Percentiles rank a stretch among this genome's conserved stretches.
These are phyloP conservation scores for Agrenia bidenticulata DNA, from an alignment of 2,888 invertebrate species.

Conservation along the genomic window DNA sequence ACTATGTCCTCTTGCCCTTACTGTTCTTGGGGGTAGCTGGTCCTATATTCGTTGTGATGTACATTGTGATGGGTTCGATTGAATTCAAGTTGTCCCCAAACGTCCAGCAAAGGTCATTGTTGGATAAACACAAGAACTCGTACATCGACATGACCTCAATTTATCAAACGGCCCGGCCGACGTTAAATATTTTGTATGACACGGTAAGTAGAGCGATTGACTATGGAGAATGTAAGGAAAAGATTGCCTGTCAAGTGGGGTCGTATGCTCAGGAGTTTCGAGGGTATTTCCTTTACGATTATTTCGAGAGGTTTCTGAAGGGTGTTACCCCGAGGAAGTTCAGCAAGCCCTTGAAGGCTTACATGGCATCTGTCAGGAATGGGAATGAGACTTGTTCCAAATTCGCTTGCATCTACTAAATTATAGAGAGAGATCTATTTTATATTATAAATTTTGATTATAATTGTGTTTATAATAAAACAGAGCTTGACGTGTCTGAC, in stretches of 20 bases:
- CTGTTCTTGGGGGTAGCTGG: constrained; percentile 24
- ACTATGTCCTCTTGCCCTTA: constrained; percentile 33
- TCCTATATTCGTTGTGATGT: constrained; percentile 37
- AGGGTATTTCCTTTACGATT: not conserved
- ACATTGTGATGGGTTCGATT: constrained; percentile 29
- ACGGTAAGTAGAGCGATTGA: not conserved
- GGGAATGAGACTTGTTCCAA: too few species aligned
- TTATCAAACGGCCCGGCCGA: not conserved
- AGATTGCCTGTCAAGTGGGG: constrained; percentile 7
- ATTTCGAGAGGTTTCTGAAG: not conserved
- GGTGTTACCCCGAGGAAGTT: not conserved
- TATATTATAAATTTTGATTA: too few species aligned
- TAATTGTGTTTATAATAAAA: too few species aligned
- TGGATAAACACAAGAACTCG: not conserved
- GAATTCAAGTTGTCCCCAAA: constrained; percentile 31
- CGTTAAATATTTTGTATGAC: not conserved
- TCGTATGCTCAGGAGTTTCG: not conserved
- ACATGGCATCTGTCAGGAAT: too few species aligned
- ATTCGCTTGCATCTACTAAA: too few species aligned
- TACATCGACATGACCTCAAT: not conserved
- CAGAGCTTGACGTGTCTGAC: too few species aligned
- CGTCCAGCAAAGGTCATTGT: constrained; percentile 2
- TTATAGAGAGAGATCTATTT: not conserved
- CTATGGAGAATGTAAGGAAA: constrained; percentile 3
- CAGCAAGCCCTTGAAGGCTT: too few species aligned